Evolutionary conservation across 2,113 vertebrate species (phyloP), one percentile per base, ranked within the genome.

Genomic region (Jaculus jaculus): DNA sequence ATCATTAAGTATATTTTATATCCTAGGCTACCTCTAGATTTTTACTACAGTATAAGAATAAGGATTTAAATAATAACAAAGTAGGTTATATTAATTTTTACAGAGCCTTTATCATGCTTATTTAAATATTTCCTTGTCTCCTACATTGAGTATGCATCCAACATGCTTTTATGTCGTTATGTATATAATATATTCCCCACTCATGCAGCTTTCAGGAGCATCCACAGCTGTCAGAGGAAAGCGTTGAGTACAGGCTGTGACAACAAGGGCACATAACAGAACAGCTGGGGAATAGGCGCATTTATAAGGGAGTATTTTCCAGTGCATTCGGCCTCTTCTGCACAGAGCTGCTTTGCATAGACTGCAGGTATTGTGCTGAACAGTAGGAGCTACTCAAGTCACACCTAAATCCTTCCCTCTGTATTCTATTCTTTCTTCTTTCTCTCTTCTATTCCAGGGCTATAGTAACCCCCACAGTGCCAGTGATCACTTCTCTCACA

Each of bases 141-240:
- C 1, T 86, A 24, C 71, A 80, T 77, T 83, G 60, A 88, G 51
- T 85, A 60, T 54, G 32, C 26, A 42, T 0, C 26, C 20, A 51
- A 60, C 73, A 54, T 18, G 4, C n/a, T 34, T 71, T 60, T 20
- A 5, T 71, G 54, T 37, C 63, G 86, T 74, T 20, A 10, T 58
- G 60, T 28, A 24, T 42, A 37, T 23, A 74, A 68, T 61, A 30
- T 17, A 73, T 71, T 78, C 28, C 5, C 20, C 15, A 61, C 8
- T 34, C 17, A 78, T 20, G 3, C 42, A 61, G 20, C 39, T 74
- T 68, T 58, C 30, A 78, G 15, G 26, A 92, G 18, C 47, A 73
- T 51, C 39, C 61, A 39, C 58, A 81, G 86, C 84, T 95, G 68
- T 87, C 18, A 42, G 72, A 61, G 90, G 74, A 86, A 88, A 74